These are phyloP conservation scores for Amazona vittata DNA, from an alignment of 2,113 vertebrate genomes.

Conservation along the genomic window DNA sequence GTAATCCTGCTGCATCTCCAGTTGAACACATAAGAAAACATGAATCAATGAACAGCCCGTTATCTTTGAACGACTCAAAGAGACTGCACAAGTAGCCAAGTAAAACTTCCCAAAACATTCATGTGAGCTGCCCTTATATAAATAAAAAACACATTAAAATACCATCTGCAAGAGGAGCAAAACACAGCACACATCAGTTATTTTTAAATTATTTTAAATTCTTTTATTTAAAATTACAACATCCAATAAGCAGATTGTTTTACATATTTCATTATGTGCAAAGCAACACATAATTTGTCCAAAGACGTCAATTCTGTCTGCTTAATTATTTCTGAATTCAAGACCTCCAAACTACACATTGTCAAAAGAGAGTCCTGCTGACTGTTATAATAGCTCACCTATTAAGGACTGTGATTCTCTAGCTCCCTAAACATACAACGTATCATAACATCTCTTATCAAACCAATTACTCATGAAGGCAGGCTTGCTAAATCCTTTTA, in stretches of 20 bases:
- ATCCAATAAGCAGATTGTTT: not conserved
- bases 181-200: not conserved
- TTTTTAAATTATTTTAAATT: not conserved
- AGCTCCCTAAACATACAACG: not conserved
- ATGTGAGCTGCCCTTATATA: not conserved
- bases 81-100: not conserved
- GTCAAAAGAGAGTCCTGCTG: not conserved
- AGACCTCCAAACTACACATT: not conserved
- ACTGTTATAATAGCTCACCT: not conserved
- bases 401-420: not conserved
- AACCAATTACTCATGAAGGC: not conserved
- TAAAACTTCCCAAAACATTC: conserved; percentile 34
- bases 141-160: not conserved
- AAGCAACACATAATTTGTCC: not conserved
- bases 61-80: not conserved
- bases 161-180: not conserved
- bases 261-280: not conserved
- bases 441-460: not conserved
- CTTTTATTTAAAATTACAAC: not conserved
- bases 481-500: not conserved
- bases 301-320: not conserved
- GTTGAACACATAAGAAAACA: not conserved
- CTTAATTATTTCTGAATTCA: not conserved
- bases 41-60: not conserved
- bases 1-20: not conserved